Conservation (phyloP, 2,113 vertebrate genomes). For the Clupea harengus region DNA sequence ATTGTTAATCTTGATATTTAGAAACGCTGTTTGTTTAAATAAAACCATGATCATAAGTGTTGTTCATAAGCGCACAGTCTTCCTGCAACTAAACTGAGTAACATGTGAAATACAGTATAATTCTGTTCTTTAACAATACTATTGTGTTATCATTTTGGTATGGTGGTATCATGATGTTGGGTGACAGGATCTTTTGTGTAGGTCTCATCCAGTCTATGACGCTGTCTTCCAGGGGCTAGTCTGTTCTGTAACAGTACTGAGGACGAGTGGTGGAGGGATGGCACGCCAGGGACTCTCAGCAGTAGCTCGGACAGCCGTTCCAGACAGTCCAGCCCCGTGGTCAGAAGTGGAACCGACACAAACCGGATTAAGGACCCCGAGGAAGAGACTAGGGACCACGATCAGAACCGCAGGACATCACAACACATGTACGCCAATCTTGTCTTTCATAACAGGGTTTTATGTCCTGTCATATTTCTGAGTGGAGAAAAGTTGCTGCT, state of each 20-base stretch:
- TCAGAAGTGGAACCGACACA: conserved; percentile 52
- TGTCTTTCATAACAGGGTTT: not conserved
- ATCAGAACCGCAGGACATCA: conserved; percentile 36
- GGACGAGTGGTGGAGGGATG: conserved; percentile 50
- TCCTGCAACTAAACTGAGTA: too few relatives aligned
- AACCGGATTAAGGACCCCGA: conserved; percentile 62
- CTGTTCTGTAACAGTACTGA: conserved; percentile 80
- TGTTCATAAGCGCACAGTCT: too few relatives aligned
- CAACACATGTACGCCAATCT: conserved; percentile 20
- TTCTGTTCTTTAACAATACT: too few relatives aligned
- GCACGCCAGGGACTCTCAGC: conserved; percentile 57
- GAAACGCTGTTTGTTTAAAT: too few relatives aligned
- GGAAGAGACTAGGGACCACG: conserved; percentile 43
- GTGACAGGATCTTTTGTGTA: too few relatives aligned
- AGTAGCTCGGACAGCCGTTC: conserved; percentile 65
- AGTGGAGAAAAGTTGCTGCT: not conserved
- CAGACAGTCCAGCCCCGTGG: conserved; percentile 61
- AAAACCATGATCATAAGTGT: too few relatives aligned
- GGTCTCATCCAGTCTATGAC: not conserved
- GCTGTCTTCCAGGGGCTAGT: conserved; percentile 79
- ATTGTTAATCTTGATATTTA: too few relatives aligned
- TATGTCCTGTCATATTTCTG: too few relatives aligned
- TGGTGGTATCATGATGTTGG: too few relatives aligned
- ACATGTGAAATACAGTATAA: too few relatives aligned
- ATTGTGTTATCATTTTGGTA: too few relatives aligned